Base-by-base conservation (phyloP, 1,140 invertebrate genomes). In the Alviniconcha marisindica region DNA sequence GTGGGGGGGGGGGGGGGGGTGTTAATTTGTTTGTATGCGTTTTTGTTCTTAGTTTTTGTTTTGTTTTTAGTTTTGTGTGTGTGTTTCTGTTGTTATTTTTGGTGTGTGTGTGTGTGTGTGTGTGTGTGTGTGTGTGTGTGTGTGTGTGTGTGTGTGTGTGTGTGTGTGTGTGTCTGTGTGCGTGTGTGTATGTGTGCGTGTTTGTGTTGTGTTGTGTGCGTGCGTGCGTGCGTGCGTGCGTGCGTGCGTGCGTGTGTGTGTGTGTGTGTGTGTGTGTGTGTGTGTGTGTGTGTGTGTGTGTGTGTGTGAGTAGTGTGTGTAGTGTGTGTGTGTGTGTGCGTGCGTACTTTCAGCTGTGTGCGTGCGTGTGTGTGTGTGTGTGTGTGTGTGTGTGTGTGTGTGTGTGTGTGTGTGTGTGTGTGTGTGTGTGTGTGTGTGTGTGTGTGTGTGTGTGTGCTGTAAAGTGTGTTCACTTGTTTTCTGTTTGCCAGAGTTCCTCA, bases 281-380 rank as follows among this genome's bases (percentile, higher is more conserved):
- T 71, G 66, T 5, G 66, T 71, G 66, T 71, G 66, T 77, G 74
- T 77, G n/a, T n/a, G n/a, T n/a, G n/a, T n/a, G n/a, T n/a, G n/a
- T n/a, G n/a, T n/a, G n/a, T n/a, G n/a, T n/a, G n/a, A n/a, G n/a
- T n/a, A n/a, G n/a, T n/a, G n/a, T n/a, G n/a, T n/a, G n/a, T n/a
- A n/a, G n/a, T n/a, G n/a, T n/a, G n/a, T n/a, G n/a, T n/a, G n/a
- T n/a, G n/a, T n/a, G n/a, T n/a, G n/a, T n/a, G n/a, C n/a, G n/a
- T n/a, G n/a, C n/a, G n/a, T n/a, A n/a, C n/a, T n/a, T n/a, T n/a
- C n/a, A n/a, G n/a, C n/a, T n/a, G n/a, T n/a, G n/a, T n/a, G n/a
- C n/a, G n/a, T n/a, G n/a, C n/a, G n/a, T n/a, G n/a, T n/a, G n/a
- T n/a, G n/a, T n/a, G 74, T 77, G 74, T 44, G 38, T 36, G 12